Evolutionary conservation across 2,113 vertebrate genomes (phyloP).

Genomic region (Saccopteryx bilineata): DNA sequence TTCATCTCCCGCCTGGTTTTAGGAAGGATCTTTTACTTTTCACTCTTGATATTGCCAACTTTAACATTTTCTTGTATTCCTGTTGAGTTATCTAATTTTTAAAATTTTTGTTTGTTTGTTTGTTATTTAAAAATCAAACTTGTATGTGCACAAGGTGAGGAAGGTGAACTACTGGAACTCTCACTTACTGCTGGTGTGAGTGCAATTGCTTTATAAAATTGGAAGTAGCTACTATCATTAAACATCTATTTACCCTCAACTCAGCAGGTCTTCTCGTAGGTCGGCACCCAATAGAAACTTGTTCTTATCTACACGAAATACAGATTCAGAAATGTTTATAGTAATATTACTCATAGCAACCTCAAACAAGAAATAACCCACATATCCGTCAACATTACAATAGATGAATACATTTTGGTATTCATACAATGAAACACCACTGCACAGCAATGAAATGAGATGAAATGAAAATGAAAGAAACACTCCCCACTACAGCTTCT

Average conservation of each 20-base stretch:
- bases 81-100: neutral
- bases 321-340: neutral
- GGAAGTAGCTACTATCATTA: neutral
- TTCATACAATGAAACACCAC: neutral
- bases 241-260: neutral
- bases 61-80: slow-evolving; percentile 48
- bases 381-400: neutral
- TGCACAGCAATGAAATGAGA: neutral
- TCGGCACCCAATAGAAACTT: neutral
- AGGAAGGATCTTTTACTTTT: neutral
- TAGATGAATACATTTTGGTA: neutral
- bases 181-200: neutral
- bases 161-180: neutral
- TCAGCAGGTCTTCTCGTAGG: neutral
- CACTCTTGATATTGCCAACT: neutral
- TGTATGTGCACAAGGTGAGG: neutral
- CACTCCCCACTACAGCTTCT: neutral
- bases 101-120: neutral
- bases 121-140: slow-evolving; percentile 26
- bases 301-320: neutral
- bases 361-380: neutral
- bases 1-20: neutral
- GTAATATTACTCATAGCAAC: neutral
- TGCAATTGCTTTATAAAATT: neutral
- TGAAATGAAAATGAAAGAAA: neutral